Evolutionary conservation across 2,797 vertebrate species (phyloP).

Genomic region (Anabas testudineus): DNA sequence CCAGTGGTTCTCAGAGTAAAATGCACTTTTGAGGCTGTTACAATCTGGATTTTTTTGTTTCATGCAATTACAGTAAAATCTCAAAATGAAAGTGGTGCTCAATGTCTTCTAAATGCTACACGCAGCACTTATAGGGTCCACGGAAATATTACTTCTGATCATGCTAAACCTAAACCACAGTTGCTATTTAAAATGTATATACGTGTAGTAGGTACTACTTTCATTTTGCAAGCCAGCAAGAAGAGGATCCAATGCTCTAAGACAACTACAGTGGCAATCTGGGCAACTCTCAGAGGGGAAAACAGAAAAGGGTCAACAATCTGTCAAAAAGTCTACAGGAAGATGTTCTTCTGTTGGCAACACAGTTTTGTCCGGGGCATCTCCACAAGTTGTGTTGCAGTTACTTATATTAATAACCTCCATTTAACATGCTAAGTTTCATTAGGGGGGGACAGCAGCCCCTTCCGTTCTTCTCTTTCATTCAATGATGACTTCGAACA

Average conservation of each 20-base stretch:
- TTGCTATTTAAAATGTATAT: neutral
- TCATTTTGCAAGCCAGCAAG: conserved; percentile 8
- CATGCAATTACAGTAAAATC: no score
- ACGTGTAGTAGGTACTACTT: conserved; percentile 8
- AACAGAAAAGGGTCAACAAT: neutral
- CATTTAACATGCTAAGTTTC: neutral
- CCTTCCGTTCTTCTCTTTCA: neutral
- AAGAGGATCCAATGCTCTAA: conserved; percentile 6
- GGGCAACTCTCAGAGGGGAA: neutral
- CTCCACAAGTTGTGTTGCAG: neutral
- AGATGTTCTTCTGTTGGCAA: conserved; percentile 48
- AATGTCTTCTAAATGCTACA: neutral
- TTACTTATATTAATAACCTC: neutral
- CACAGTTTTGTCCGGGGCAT: conserved; percentile 24
- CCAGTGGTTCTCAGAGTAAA: neutral
- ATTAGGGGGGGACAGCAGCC: neutral
- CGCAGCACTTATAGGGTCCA: neutral
- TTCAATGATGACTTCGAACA: neutral
- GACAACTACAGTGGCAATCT: neutral
- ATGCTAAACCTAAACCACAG: no score
- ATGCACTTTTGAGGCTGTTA: neutral
- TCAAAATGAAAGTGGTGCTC: neutral
- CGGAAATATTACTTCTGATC: neutral
- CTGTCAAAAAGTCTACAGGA: conserved; percentile 9
- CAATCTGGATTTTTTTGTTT: no score